A percentile compares a stretch with the other conserved stretches of the same genome.
Evolutionary conservation across 2,797 vertebrate genomes (phyloP).

Genomic region (Furcifer pardalis): DNA sequence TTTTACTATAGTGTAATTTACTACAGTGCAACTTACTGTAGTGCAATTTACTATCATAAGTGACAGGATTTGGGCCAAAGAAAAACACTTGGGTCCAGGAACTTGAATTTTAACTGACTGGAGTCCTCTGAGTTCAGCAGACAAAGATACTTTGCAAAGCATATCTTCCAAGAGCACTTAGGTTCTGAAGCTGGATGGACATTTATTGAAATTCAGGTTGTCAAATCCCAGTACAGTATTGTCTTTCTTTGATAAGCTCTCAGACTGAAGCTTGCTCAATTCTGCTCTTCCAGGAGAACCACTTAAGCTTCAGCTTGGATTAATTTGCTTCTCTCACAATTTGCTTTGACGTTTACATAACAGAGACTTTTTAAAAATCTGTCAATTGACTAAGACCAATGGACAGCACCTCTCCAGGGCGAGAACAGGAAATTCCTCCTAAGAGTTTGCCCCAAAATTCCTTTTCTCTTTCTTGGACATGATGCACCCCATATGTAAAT

Average conservation of each 20-base stretch:
- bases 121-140: neutral
- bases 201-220: slow-evolving; percentile 6
- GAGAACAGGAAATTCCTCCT: neutral
- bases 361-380: too few species aligned
- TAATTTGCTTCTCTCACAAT: slow-evolving; percentile 24
- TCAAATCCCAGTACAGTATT: slow-evolving; percentile 4
- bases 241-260: slow-evolving; percentile 2
- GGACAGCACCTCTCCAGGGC: neutral
- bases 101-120: neutral
- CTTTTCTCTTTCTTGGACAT: neutral
- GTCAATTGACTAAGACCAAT: slow-evolving; percentile 8
- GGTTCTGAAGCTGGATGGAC: neutral
- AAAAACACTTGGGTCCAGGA: neutral
- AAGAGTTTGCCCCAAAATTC: neutral
- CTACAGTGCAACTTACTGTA: too few species aligned
- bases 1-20: too few species aligned
- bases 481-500: neutral
- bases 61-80: neutral
- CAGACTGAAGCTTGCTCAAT: neutral
- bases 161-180: neutral
- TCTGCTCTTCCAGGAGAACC: slow-evolving; percentile 24
- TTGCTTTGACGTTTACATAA: slow-evolving; percentile 24
- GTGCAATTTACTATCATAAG: too few species aligned
- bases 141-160: neutral
- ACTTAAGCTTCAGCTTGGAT: slow-evolving; percentile 6